A percentile compares a stretch with the other conserved stretches of the same genome.
phyloP scores from a whole-genome alignment of 2,888 invertebrate species.

The Antheraea assamensis region DNA sequence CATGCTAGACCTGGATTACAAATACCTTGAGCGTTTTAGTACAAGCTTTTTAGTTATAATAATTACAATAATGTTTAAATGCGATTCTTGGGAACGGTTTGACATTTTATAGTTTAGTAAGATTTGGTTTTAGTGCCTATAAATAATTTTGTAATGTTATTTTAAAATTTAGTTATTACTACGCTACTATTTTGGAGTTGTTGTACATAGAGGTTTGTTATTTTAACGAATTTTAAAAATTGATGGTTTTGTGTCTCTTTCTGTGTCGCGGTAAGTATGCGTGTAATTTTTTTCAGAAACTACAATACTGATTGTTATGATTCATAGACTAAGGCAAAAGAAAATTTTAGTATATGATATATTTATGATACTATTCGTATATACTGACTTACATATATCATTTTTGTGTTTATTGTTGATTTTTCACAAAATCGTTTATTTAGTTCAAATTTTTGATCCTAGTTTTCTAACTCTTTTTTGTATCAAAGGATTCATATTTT shows the following conservation, averaged over 20 bases:
- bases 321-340: too few relatives aligned
- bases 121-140: slow-evolving; percentile 8
- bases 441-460: too few relatives aligned
- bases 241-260: not conserved
- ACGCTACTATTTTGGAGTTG: not conserved
- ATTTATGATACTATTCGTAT: too few relatives aligned
- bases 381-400: too few relatives aligned
- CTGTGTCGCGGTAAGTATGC: too few relatives aligned
- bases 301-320: too few relatives aligned
- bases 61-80: slow-evolving; percentile 17
- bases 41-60: slow-evolving; percentile 24
- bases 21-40: slow-evolving; percentile 33
- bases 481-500: too few relatives aligned
- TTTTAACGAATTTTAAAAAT: not conserved
- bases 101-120: slow-evolving; percentile 22
- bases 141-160: slow-evolving; percentile 8
- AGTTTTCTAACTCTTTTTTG: too few relatives aligned
- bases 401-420: too few relatives aligned
- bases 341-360: too few relatives aligned
- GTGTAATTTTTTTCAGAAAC: too few relatives aligned
- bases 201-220: not conserved
- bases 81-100: slow-evolving; percentile 16
- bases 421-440: too few relatives aligned
- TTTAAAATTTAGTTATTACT: not conserved
- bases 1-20: slow-evolving; percentile 53